Conservation (phyloP, 2,888 invertebrate genomes). For the Rhingia campestris region DNA sequence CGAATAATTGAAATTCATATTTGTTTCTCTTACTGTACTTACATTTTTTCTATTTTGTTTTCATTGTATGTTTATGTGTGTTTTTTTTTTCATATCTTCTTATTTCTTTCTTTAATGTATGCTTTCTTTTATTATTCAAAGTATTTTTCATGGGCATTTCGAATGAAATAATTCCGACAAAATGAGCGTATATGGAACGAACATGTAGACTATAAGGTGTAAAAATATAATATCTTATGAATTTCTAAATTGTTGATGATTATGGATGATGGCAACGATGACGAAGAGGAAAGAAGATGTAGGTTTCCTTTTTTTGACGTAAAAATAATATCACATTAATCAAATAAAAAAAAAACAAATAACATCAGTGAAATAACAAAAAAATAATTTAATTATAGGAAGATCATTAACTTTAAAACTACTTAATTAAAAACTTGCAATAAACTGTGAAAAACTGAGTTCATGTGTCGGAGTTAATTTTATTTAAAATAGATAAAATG, state of each 20-base stretch:
- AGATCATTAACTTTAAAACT: constrained; percentile 17
- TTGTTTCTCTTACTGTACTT: constrained; percentile 53
- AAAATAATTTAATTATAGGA: constrained; percentile 13
- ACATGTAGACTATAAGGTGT: constrained; percentile 16
- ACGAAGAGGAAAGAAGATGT: not conserved
- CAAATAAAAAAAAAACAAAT: constrained; percentile 10
- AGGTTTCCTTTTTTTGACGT: not conserved
- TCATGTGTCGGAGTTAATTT: not conserved
- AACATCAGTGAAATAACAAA: constrained; percentile 8
- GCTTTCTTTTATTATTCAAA: constrained; percentile 51
- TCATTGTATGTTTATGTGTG: constrained; percentile 7
- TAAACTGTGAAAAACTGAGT: constrained; percentile 10
- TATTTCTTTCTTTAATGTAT: constrained; percentile 36
- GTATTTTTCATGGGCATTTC: constrained; percentile 52
- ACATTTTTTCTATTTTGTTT: constrained; percentile 11
- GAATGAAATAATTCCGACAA: constrained; percentile 51
- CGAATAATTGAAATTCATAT: constrained; percentile 63
- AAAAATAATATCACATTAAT: constrained; percentile 7
- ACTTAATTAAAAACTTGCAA: constrained; percentile 8
- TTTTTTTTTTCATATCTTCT: constrained; percentile 26
- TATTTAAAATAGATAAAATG: constrained; percentile 26
- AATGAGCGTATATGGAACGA: constrained; percentile 32
- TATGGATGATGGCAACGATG: constrained; percentile 4
- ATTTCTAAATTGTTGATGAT: constrained; percentile 39
- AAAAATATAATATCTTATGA: constrained; percentile 36